These are phyloP conservation scores for Hemitrygon akajei DNA, from an alignment of 2,797 vertebrate genomes.

Conservation along the genomic window DNA sequence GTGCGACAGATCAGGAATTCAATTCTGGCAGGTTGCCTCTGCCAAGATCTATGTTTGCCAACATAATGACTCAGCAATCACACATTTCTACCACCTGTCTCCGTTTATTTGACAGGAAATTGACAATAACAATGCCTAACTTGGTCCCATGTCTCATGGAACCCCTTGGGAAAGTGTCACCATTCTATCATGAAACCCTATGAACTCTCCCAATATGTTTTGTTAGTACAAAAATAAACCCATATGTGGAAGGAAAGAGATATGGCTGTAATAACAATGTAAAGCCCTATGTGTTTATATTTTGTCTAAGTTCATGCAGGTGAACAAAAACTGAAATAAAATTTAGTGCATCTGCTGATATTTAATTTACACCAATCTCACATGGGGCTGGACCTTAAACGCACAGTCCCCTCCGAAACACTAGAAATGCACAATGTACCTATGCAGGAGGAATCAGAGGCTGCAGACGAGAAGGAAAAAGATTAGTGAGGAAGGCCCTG, in stretches of 20 bases:
- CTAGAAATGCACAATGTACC: too few species aligned
- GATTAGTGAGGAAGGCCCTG: too few species aligned
- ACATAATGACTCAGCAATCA: constrained; percentile 5
- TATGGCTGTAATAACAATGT: neutral
- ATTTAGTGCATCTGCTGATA: too few species aligned
- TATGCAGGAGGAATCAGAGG: too few species aligned
- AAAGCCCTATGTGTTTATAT: neutral
- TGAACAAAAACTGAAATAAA: neutral
- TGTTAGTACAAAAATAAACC: neutral
- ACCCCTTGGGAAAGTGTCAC: neutral
- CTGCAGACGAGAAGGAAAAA: too few species aligned
- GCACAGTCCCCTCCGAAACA: too few species aligned
- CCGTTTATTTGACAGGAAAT: neutral
- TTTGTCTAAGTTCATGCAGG: neutral
- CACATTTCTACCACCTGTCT: neutral
- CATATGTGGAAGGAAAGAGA: neutral
- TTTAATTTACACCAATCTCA: too few species aligned
- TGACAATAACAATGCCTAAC: too few species aligned
- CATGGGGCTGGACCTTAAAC: too few species aligned
- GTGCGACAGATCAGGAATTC: neutral
- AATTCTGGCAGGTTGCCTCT: neutral
- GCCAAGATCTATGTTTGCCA: neutral
- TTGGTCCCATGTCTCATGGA: neutral
- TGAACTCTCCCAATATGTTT: neutral
- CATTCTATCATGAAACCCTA: neutral